Evolutionary conservation across 2,888 invertebrate species (phyloP), one percentile per base, ranked within the genome.

Genomic region (Kuschelorhynchus macadamiae): DNA sequence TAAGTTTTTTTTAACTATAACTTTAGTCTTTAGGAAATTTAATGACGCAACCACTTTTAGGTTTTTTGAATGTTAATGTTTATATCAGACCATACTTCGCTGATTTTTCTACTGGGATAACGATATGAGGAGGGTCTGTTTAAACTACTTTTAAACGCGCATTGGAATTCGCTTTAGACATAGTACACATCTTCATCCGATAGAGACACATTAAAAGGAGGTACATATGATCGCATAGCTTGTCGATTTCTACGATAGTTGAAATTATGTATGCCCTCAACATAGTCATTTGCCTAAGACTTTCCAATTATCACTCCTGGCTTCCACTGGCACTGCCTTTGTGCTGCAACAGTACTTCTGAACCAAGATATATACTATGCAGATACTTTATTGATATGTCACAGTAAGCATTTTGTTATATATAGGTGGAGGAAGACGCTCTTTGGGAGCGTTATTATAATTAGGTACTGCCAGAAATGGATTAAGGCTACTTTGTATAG

Each of bases 371-470:
- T n/a, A 36, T 2, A 36, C 11, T 12, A n/a, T 4, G 36, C 2
- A 9, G 36, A 2, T 36, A 8, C 11, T 36, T 36, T 5, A 7
- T 7, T 5, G 9, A 36, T 11, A 8, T 36, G 36, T 36, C 36
- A 11, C 11, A 36, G 11, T 36, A 36, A 7, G 25, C 3, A 8
- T 36, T 36, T 36, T 36, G 36, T 2, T 39, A 9, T 1, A 32
- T 12, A 41, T 41, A 20, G 9, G 41, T 18, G 11, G 55, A 44
- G 74, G 74, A 65, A 75, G 63, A 47, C 72, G 59, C 18, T 59
- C 14, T 12, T 76, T 76, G 8, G 74, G 71, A 32, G 76, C 77
- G 1, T 57, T 55, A 49, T 75, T 75, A 56, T 74, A 70, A 33
- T 74, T 49, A 12, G 73, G 25, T 12, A 72, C 71, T 62, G 33